Evolutionary conservation across 1,140 invertebrate species (phyloP).

Genomic region (Delia radicum): DNA sequence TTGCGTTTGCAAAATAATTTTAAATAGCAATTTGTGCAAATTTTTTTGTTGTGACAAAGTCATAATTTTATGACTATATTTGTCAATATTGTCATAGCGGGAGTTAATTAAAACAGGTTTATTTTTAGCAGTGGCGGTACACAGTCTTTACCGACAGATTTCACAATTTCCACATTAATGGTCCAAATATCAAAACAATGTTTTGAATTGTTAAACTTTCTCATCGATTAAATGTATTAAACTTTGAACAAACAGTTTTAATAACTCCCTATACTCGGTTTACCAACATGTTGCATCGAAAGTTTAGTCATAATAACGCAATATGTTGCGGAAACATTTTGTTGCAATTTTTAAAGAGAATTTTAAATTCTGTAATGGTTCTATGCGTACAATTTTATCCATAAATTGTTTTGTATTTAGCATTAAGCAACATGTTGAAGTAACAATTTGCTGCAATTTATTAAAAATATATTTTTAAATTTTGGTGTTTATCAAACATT

Average conservation of each 20-base stretch:
- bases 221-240: too few relatives aligned
- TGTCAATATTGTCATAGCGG: not conserved
- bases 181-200: not conserved
- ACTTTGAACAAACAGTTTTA: too few relatives aligned
- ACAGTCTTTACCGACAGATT: not conserved
- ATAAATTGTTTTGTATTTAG: not conserved
- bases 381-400: too few relatives aligned
- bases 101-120: too few relatives aligned
- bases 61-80: not conserved
- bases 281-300: not conserved
- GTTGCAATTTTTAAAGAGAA: not conserved
- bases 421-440: not conserved
- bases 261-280: too few relatives aligned
- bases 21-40: not conserved
- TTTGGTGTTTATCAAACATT: not conserved
- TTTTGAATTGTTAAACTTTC: too few relatives aligned
- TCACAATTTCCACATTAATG: not conserved
- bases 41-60: not conserved
- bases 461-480: not conserved
- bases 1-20: not conserved
- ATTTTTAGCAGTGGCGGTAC: too few relatives aligned
- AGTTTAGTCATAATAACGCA: not conserved
- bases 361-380: not conserved
- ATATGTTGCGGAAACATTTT: too few relatives aligned
- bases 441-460: not conserved